Percentiles rank a stretch among this genome's conserved stretches.
Conservation (phyloP, 2,888 invertebrate genomes). For the Apotomis betuletana region DNA sequence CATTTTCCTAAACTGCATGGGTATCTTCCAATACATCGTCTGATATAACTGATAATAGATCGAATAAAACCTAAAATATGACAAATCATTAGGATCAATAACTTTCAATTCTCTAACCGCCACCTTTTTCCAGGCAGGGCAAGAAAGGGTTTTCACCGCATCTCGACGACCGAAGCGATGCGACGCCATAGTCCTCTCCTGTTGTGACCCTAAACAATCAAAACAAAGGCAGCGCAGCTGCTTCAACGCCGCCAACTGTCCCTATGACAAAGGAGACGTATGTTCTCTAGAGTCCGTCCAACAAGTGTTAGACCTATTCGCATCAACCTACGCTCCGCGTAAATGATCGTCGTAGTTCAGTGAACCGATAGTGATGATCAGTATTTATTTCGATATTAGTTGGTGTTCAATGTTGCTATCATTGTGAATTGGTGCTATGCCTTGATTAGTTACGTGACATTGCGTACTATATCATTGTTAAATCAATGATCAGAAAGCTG, state of each 20-base stretch:
- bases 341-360: slow-evolving; percentile 45
- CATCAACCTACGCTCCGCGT: slow-evolving; percentile 57
- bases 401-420: slow-evolving; percentile 41
- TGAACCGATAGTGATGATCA: slow-evolving; percentile 49
- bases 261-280: slow-evolving; percentile 51
- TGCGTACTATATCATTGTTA: background rate
- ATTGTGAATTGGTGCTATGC: slow-evolving; percentile 27
- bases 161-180: slow-evolving; percentile 54
- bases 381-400: slow-evolving; percentile 51
- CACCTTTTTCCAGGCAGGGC: slow-evolving; percentile 47
- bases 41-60: too few species aligned
- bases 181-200: slow-evolving; percentile 64
- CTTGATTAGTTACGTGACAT: slow-evolving; percentile 1
- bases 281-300: slow-evolving; percentile 56
- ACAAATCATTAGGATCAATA: too few species aligned
- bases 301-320: slow-evolving; percentile 58
- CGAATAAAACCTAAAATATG: too few species aligned
- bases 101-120: background rate
- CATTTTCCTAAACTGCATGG: too few species aligned
- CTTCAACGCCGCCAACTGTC: slow-evolving; percentile 61
- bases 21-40: too few species aligned
- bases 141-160: slow-evolving; percentile 12
- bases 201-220: slow-evolving; percentile 54
- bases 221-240: slow-evolving; percentile 54
- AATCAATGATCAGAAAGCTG: background rate